Conservation (phyloP, 2,797 vertebrate species). For the Xiphorhynchus erythropygius region DNA sequence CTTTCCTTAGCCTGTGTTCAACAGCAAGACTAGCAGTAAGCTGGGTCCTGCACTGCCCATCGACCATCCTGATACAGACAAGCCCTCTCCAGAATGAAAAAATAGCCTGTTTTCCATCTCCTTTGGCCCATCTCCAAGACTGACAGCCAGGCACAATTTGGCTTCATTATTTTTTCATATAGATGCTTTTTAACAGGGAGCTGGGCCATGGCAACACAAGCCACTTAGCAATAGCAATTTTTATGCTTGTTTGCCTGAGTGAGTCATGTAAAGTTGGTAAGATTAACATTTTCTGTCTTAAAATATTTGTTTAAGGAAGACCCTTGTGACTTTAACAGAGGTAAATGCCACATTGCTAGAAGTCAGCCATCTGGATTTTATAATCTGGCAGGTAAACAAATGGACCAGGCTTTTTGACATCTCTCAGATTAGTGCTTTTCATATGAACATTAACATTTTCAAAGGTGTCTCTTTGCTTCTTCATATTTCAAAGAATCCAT, state of each 20-base stretch:
- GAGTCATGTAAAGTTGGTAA: background rate
- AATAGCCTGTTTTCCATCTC: background rate
- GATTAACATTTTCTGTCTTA: slow-evolving; percentile 6
- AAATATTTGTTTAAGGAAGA: slow-evolving; percentile 23
- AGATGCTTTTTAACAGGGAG: background rate
- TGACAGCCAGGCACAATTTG: background rate
- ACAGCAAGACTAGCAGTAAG: background rate
- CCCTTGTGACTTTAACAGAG: background rate
- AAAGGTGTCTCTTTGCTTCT: slow-evolving; percentile 39
- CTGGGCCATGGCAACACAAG: background rate
- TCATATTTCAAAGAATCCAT: slow-evolving; percentile 48
- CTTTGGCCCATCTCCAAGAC: background rate
- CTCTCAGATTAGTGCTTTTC: slow-evolving; percentile 30
- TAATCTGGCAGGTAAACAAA: slow-evolving; percentile 58
- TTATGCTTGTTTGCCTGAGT: background rate
- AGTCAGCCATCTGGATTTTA: slow-evolving; percentile 47
- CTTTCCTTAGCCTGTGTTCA: background rate
- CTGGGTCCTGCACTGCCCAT: background rate
- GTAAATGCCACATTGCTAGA: background rate
- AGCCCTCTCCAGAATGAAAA: background rate
- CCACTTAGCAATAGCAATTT: background rate
- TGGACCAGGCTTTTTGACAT: background rate
- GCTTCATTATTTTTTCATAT: background rate
- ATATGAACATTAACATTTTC: slow-evolving; percentile 38
- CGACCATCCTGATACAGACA: background rate